These are phyloP conservation scores for Nomada fucata DNA, from an alignment of 2,888 invertebrate genomes.

Conservation along the genomic window DNA sequence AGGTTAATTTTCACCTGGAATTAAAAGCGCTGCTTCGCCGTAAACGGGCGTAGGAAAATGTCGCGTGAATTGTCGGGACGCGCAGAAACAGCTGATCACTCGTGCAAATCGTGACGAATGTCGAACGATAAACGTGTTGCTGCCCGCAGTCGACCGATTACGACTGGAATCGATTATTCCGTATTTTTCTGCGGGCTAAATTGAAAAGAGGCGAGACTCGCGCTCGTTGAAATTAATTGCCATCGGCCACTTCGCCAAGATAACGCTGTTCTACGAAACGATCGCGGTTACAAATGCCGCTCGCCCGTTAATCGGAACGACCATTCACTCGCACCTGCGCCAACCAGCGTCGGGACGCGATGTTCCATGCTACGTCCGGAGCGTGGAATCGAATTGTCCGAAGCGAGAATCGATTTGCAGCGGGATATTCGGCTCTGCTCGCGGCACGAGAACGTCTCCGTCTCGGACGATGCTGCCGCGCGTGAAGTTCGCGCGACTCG, in stretches of 20 bases:
- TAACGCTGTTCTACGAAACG: constrained; percentile 10
- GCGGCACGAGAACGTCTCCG: neutral
- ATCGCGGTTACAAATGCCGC: constrained; percentile 2
- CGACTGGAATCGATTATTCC: neutral
- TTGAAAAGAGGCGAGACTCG: neutral
- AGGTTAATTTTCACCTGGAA: neutral
- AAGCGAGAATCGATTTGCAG: constrained; percentile 10
- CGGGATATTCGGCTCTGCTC: neutral
- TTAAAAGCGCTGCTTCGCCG: neutral
- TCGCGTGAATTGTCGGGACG: neutral
- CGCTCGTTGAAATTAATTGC: constrained; percentile 2
- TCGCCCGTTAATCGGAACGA: constrained; percentile 20
- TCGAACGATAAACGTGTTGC: neutral
- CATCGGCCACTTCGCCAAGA: neutral
- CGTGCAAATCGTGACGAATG: neutral
- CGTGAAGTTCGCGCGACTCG: constrained; percentile 12
- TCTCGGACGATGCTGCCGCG: neutral
- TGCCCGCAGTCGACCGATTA: neutral
- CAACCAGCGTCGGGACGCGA: neutral
- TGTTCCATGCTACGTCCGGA: too few species aligned
- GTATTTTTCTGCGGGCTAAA: neutral
- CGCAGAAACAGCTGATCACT: neutral
- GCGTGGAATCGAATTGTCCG: neutral
- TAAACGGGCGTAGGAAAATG: neutral
- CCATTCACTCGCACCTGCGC: neutral